Base-by-base conservation (phyloP, 2,113 vertebrate genomes). In the Trichechus manatus region DNA sequence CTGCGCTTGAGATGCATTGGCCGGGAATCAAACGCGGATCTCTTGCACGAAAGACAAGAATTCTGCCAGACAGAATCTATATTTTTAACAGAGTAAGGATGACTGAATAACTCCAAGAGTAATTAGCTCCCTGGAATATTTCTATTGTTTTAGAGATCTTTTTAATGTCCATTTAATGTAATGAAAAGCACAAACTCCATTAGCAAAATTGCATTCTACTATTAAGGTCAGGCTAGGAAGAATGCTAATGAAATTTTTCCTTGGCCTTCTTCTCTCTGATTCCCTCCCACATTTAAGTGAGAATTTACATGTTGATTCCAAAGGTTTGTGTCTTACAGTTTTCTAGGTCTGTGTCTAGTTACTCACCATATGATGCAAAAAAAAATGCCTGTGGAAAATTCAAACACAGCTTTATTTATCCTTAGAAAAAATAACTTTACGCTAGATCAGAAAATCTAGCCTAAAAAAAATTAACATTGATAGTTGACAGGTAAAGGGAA, bases 181-280 rank as follows among this genome's bases (percentile, higher is more conserved):
- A 97, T 98, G 95, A 97, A 78, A 88, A 81, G 83, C 81, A 42
- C 94, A 85, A 97, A 88, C 81, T 95, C 96, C 97, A 97, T 98
- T 97, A 98, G 96, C 95, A 85, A 95, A 95, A 97, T 97, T 95
- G 78, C 95, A 92, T 95, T 89, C 53, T 36, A 68, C 87, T n/a
- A 56, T 93, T 59, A 95, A 84, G 87, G 44, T 78, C 90, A 70
- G 90, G 61, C 87, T 66, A 25, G 81, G 95, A 91, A 87, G 92
- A 56, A 87, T 87, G 33, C 44, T 63, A 86, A 95, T 90, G 80
- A 89, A 77, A 80, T 85, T 84, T 80, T 61, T 27, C 87, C 91
- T 56, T 3, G 6, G 29, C n/a, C 3, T 56, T 80, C 59, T 84
- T 75, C 78, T 88, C 75, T 89, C 36, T 22, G 79, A 80, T 59